Conservation (phyloP, 2,113 vertebrate species). For the Gulo gulo region DNA sequence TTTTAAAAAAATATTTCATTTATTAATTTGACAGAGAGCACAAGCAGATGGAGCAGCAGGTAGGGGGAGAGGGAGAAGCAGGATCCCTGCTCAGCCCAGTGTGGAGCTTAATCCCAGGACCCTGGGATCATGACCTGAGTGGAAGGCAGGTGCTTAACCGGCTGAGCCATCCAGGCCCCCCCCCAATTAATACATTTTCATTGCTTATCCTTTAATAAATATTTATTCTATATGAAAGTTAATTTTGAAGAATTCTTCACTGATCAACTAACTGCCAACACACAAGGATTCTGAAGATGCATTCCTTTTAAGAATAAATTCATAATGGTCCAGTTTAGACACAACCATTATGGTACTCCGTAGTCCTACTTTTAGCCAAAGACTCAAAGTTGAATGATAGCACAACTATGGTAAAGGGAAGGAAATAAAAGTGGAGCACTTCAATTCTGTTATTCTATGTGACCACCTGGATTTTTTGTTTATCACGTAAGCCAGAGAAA, state of each 20-base stretch:
- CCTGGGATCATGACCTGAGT: too few species aligned
- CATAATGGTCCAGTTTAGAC: neutral
- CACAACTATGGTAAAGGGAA: neutral
- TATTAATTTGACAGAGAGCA: too few species aligned
- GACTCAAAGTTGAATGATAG: neutral
- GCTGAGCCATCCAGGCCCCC: too few species aligned
- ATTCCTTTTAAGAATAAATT: neutral
- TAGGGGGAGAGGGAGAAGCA: too few species aligned
- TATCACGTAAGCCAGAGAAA: neutral
- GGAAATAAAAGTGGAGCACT: neutral
- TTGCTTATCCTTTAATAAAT: neutral
- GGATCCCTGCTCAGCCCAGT: too few species aligned
- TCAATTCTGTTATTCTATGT: neutral
- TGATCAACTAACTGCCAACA: neutral
- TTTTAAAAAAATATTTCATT: neutral
- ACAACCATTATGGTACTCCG: neutral
- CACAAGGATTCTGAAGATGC: neutral
- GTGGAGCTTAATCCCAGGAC: too few species aligned
- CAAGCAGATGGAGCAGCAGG: too few species aligned
- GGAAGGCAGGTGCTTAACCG: too few species aligned
- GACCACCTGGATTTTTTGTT: neutral
- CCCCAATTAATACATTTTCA: neutral
- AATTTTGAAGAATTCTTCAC: neutral
- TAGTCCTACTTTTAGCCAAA: neutral
- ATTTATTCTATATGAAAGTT: slow-evolving; percentile 11